Conservation (phyloP, 2,797 vertebrate genomes). For the Sebastes oblongus region DNA sequence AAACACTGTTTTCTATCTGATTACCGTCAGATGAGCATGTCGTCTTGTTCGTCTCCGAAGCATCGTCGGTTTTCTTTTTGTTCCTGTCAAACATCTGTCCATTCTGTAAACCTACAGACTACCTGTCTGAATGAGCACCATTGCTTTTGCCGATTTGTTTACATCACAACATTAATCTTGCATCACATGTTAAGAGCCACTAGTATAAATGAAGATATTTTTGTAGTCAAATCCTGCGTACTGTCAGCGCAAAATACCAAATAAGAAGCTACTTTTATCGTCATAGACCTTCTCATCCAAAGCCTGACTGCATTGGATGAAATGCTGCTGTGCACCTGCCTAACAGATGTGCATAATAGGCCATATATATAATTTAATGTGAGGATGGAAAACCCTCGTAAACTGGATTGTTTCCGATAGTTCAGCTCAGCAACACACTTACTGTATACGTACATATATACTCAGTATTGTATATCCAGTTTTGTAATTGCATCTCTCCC, state of each 20-base stretch:
- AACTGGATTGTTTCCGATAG: background rate
- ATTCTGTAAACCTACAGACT: too few relatives aligned
- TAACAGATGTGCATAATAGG: background rate
- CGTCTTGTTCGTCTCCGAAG: too few relatives aligned
- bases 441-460: background rate
- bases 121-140: too few relatives aligned
- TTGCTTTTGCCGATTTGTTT: too few relatives aligned
- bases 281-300: background rate
- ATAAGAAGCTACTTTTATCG: accelerated
- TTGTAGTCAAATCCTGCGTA: background rate
- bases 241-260: background rate
- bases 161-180: too few relatives aligned
- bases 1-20: background rate
- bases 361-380: background rate
- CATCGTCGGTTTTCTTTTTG: too few relatives aligned
- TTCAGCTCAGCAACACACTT: background rate
- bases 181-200: too few relatives aligned
- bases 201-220: background rate
- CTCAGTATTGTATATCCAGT: background rate
- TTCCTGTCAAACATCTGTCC: too few relatives aligned
- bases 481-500: background rate
- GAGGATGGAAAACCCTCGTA: background rate
- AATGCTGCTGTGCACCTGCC: background rate
- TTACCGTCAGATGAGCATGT: too few relatives aligned
- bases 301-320: background rate